Evolutionary conservation across 1,140 invertebrate genomes (phyloP).

Genomic region (Dendrolimus kikuchii): DNA sequence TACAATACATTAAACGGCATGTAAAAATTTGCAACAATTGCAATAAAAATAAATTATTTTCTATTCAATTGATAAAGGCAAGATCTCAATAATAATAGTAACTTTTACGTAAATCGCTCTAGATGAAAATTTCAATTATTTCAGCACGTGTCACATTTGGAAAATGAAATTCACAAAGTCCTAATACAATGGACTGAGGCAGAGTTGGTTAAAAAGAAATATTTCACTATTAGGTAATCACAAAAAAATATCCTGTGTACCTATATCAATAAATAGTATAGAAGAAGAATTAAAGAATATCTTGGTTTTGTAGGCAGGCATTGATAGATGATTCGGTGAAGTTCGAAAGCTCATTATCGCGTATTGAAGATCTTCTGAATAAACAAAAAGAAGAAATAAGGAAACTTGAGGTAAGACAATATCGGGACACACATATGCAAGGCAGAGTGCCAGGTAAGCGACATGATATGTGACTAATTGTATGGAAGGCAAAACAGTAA

Average conservation of each 20-base stretch:
- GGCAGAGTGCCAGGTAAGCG: neutral
- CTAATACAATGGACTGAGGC: slow-evolving; percentile 86
- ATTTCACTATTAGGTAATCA: slow-evolving; percentile 75
- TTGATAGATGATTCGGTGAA: slow-evolving; percentile 79
- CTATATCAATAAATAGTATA: no score
- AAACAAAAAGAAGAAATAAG: slow-evolving; percentile 81
- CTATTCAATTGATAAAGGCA: no score
- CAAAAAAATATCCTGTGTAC: neutral
- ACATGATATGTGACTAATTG: neutral
- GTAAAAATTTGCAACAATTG: no score
- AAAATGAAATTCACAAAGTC: slow-evolving; percentile 83
- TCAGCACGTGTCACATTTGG: slow-evolving; percentile 79
- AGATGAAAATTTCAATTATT: slow-evolving; percentile 3
- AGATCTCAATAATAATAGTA: no score
- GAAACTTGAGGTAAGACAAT: slow-evolving; percentile 78
- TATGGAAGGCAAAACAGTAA: no score
- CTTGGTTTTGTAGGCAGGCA: slow-evolving; percentile 66
- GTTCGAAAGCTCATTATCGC: slow-evolving; percentile 81
- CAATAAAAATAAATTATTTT: no score
- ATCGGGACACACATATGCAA: no score
- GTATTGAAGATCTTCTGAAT: slow-evolving; percentile 76
- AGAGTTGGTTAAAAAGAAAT: slow-evolving; percentile 83
- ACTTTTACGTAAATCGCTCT: no score
- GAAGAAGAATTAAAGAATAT: neutral
- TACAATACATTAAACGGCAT: no score